Conservation (phyloP, 2,113 vertebrate genomes). For the Callopanchax toddi region DNA sequence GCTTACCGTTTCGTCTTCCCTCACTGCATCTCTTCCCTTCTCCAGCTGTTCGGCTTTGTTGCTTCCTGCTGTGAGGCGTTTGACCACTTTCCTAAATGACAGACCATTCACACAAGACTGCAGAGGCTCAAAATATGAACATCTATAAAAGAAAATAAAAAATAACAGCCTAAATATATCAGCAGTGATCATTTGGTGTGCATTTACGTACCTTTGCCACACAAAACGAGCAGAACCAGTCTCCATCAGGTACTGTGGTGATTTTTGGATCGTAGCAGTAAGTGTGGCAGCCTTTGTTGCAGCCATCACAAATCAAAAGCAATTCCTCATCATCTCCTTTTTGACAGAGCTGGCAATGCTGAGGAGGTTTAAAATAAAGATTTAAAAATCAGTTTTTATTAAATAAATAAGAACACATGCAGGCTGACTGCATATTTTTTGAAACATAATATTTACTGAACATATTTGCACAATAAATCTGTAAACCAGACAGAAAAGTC, state of each 20-base stretch:
- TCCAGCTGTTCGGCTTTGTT: conserved; percentile 79
- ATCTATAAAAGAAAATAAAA: background rate
- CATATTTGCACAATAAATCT: background rate
- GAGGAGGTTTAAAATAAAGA: conserved; percentile 53
- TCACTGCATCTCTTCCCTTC: conserved; percentile 84
- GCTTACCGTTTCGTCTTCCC: conserved; percentile 86
- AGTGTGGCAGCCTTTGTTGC: conserved; percentile 96
- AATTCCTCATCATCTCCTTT: conserved; percentile 96
- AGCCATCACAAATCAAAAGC: conserved; percentile 94
- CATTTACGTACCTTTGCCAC: conserved; percentile 87
- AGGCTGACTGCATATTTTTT: too few species aligned
- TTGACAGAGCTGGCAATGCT: conserved; percentile 96
- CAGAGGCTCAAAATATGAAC: conserved; percentile 25
- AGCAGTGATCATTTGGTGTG: background rate
- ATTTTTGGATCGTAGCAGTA: conserved; percentile 97
- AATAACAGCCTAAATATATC: background rate
- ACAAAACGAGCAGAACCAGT: conserved; percentile 97
- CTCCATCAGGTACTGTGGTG: conserved; percentile 91
- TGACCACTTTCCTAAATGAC: conserved; percentile 88
- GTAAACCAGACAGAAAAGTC: background rate
- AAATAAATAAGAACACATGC: too few species aligned
- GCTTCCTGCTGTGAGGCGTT: conserved; percentile 81
- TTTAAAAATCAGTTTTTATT: too few species aligned
- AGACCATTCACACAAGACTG: conserved; percentile 41
- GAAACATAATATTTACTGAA: too few species aligned